These are phyloP conservation scores for Tetropium fuscum DNA, from an alignment of 2,888 invertebrate genomes.

Conservation along the genomic window DNA sequence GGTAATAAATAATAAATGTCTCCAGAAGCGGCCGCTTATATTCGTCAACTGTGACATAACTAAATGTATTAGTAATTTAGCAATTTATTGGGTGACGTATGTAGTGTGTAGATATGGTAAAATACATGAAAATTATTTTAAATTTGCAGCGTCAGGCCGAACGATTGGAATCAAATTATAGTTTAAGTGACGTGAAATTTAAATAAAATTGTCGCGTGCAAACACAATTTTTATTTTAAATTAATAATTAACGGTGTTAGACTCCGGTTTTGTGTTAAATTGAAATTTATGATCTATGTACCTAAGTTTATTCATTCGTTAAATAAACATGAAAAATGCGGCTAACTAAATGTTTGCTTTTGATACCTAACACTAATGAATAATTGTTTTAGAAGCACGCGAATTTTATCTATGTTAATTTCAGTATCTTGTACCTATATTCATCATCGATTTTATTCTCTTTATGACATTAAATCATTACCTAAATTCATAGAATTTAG, in stretches of 20 bases:
- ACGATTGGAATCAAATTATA: constrained; percentile 20
- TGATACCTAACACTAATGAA: no score
- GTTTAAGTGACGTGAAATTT: constrained; percentile 19
- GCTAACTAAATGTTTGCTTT: neutral
- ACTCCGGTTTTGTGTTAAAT: constrained; percentile 6
- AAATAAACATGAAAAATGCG: constrained; percentile 11
- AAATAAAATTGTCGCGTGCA: constrained; percentile 19
- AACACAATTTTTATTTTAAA: constrained; percentile 24
- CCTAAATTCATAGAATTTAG: no score
- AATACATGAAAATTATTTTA: constrained; percentile 22
- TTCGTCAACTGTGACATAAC: constrained; percentile 20
- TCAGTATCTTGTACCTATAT: no score
- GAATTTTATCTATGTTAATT: no score
- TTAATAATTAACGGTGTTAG: constrained; percentile 19
- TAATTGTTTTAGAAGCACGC: no score
- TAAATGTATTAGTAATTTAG: constrained; percentile 15
- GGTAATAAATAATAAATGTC: constrained; percentile 16
- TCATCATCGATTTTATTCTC: no score
- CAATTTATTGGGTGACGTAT: constrained; percentile 17
- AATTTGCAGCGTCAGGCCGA: constrained; percentile 8
- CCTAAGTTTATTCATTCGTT: constrained; percentile 9
- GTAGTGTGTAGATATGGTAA: no score
- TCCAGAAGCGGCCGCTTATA: neutral
- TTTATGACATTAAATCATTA: no score
- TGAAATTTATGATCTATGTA: constrained; percentile 16